Evolutionary conservation across 1,140 invertebrate genomes (phyloP).

Genomic region (Nasonia longicornis): DNA sequence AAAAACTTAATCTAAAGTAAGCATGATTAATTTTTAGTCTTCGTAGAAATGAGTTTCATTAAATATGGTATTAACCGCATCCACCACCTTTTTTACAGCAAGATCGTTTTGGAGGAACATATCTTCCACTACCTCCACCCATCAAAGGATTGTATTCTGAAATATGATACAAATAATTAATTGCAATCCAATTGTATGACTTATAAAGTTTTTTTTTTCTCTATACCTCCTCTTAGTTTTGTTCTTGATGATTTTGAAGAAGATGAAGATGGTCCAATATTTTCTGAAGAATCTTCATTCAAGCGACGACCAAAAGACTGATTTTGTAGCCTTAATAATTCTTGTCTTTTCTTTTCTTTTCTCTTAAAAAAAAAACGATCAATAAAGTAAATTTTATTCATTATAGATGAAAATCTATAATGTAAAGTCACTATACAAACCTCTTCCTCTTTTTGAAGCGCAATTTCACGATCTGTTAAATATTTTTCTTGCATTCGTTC

Average conservation of each 20-base stretch:
- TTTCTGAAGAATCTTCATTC: slow-evolving; percentile 50
- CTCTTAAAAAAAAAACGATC: slow-evolving; percentile 47
- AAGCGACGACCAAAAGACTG: slow-evolving; percentile 19
- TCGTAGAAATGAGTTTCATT: not conserved
- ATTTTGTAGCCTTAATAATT: slow-evolving; percentile 49
- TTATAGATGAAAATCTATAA: not conserved
- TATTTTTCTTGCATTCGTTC: slow-evolving; percentile 66
- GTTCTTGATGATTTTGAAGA: slow-evolving; percentile 49
- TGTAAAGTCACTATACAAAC: slow-evolving; percentile 47
- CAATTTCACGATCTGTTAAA: slow-evolving; percentile 52
- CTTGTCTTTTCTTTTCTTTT: slow-evolving; percentile 55
- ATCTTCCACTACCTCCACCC: slow-evolving; percentile 62
- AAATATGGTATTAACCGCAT: slow-evolving; percentile 60
- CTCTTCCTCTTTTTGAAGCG: slow-evolving; percentile 59
- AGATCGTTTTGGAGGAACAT: slow-evolving; percentile 65
- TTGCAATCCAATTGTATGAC: not conserved
- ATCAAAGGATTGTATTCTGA: slow-evolving; percentile 69
- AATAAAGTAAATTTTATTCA: slow-evolving; percentile 29
- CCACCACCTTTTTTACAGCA: slow-evolving; percentile 66
- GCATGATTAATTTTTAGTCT: not conserved
- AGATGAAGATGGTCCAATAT: slow-evolving; percentile 42
- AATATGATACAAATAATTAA: not conserved
- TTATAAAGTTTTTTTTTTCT: not conserved
- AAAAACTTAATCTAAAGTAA: too few relatives aligned
- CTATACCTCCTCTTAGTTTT: slow-evolving; percentile 54